phyloP scores from a whole-genome alignment of 23 tunicate genomes.

The Ascidia mentula region DNA sequence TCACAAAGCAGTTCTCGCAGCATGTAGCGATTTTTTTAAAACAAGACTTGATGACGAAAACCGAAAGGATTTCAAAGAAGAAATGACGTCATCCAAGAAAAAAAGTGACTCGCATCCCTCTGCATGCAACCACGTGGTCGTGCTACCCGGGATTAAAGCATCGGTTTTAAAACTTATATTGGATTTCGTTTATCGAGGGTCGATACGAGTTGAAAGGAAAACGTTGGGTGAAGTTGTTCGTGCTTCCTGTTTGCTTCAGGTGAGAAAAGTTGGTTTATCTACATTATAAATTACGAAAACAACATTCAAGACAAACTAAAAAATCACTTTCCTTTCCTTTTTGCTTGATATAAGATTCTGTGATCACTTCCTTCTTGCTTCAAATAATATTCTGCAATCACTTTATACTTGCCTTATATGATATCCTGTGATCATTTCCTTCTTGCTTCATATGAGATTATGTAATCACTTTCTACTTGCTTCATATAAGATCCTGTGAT shows the following conservation, averaged over 20 bases:
- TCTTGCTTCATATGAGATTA: too few relatives aligned
- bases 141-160: slow-evolving; percentile 33
- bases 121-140: neutral
- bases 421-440: too few relatives aligned
- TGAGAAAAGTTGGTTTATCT: neutral
- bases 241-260: slow-evolving; percentile 36
- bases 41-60: neutral
- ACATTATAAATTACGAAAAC: too few relatives aligned
- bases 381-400: too few relatives aligned
- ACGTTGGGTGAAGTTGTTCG: slow-evolving; percentile 19
- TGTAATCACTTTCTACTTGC: too few relatives aligned
- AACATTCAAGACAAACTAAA: too few relatives aligned
- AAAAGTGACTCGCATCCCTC: neutral
- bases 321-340: too few relatives aligned
- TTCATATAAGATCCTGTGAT: too few relatives aligned
- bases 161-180: slow-evolving; percentile 28
- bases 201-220: slow-evolving; percentile 17
- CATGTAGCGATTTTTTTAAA: neutral
- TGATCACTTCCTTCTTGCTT: too few relatives aligned
- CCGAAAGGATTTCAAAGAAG: neutral
- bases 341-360: too few relatives aligned
- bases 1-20: slow-evolving; percentile 23
- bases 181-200: slow-evolving; percentile 36
- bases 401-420: too few relatives aligned
- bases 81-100: neutral